A percentile compares a stretch with the other conserved stretches of the same genome.
Evolutionary conservation across 2,797 vertebrate species (phyloP).

Genomic region (Characodon lateralis): DNA sequence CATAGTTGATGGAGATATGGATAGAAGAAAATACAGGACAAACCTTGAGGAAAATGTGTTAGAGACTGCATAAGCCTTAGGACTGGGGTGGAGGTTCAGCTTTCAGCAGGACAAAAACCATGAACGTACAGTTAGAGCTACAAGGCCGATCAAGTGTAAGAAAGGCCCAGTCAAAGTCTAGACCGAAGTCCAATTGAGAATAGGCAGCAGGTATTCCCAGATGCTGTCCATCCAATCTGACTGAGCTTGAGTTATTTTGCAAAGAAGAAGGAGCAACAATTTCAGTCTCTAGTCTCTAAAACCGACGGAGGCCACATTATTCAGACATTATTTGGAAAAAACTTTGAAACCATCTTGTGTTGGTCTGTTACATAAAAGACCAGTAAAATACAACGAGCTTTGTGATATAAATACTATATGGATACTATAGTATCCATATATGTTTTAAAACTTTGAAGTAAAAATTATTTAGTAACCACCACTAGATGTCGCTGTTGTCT

Average conservation of each 20-base stretch:
- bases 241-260: background rate
- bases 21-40: no score
- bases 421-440: background rate
- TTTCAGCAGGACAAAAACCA: no score
- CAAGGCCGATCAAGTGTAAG: background rate
- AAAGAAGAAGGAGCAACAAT: background rate
- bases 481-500: slow-evolving; percentile 53
- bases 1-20: no score
- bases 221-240: background rate
- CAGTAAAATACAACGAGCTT: background rate
- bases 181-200: background rate
- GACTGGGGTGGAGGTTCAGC: no score
- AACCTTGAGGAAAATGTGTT: no score
- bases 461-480: slow-evolving; percentile 7
- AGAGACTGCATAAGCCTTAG: no score
- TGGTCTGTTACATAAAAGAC: background rate
- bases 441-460: background rate
- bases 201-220: background rate
- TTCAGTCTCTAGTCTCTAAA: background rate
- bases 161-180: background rate
- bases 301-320: background rate
- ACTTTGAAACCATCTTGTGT: background rate
- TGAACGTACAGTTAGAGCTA: background rate
- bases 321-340: background rate
- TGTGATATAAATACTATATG: background rate